Conservation (phyloP, 2,113 vertebrate genomes). For the Hippocampus barbouri region DNA sequence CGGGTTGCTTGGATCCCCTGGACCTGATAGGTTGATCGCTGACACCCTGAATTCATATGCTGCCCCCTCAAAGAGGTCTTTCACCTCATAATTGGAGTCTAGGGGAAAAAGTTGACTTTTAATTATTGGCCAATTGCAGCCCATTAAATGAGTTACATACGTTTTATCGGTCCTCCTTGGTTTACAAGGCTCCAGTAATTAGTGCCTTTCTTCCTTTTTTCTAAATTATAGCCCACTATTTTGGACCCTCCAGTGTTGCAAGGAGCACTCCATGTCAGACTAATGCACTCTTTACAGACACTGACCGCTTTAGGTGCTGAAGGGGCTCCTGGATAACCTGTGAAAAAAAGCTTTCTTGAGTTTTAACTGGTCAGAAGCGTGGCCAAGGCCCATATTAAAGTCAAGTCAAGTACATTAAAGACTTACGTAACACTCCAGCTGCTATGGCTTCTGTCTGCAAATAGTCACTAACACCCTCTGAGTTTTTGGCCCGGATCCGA, state of each 20-base stretch:
- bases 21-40: constrained; percentile 80
- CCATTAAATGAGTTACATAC: constrained; percentile 48
- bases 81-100: constrained; percentile 78
- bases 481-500: constrained; percentile 77
- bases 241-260: constrained; percentile 70
- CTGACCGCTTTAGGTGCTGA: constrained; percentile 74
- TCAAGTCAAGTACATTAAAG: background rate
- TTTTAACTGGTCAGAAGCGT: background rate
- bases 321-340: constrained; percentile 79
- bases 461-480: constrained; percentile 75
- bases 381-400: background rate
- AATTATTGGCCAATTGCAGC: background rate
- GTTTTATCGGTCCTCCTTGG: constrained; percentile 68
- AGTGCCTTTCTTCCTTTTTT: constrained; percentile 85
- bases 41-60: constrained; percentile 85
- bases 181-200: constrained; percentile 78
- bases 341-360: background rate
- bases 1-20: constrained; percentile 77
- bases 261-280: constrained; percentile 77
- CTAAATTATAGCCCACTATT: constrained; percentile 81
- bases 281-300: constrained; percentile 75
- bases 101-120: background rate
- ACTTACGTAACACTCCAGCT: constrained; percentile 76
- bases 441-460: constrained; percentile 79
- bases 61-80: constrained; percentile 74